Evolutionary conservation across 2,888 invertebrate species (phyloP).

Genomic region (Pseudoips prasinana): DNA sequence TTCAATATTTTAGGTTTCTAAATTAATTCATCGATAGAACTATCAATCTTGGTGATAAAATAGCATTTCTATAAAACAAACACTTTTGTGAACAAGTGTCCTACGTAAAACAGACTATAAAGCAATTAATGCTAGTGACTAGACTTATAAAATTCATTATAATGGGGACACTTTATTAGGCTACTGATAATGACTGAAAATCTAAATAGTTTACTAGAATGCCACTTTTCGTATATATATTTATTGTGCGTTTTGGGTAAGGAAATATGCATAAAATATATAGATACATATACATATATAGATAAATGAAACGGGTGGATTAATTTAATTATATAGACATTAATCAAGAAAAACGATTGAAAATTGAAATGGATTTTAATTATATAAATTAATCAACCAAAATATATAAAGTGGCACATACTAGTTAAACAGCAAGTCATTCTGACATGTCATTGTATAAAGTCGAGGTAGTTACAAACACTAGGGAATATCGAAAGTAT

Average conservation of each 20-base stretch:
- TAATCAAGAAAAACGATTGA: too few relatives aligned
- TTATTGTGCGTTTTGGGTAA: slow-evolving; percentile 36
- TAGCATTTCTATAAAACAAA: slow-evolving; percentile 25
- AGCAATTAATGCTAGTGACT: slow-evolving; percentile 44
- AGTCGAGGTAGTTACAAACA: slow-evolving; percentile 52
- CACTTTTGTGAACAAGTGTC: slow-evolving; percentile 33
- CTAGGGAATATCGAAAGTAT: slow-evolving; percentile 44
- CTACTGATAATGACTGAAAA: slow-evolving; percentile 39
- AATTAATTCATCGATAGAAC: slow-evolving; percentile 22
- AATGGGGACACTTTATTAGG: slow-evolving; percentile 49
- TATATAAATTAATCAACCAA: too few relatives aligned
- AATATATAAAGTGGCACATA: slow-evolving; percentile 29
- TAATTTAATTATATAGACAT: background rate
- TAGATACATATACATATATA: background rate
- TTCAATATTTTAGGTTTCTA: slow-evolving; percentile 4
- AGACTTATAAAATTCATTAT: slow-evolving; percentile 42
- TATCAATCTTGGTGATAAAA: slow-evolving; percentile 21
- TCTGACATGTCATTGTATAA: slow-evolving; percentile 40
- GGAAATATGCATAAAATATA: slow-evolving; percentile 2
- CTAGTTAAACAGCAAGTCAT: slow-evolving; percentile 27
- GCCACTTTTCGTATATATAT: slow-evolving; percentile 19
- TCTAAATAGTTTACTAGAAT: slow-evolving; percentile 31
- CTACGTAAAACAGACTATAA: slow-evolving; percentile 36
- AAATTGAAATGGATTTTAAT: too few relatives aligned
- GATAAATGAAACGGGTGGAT: background rate